These are phyloP conservation scores for Tenrec ecaudatus DNA, from an alignment of 2,113 vertebrate genomes.

Conservation along the genomic window DNA sequence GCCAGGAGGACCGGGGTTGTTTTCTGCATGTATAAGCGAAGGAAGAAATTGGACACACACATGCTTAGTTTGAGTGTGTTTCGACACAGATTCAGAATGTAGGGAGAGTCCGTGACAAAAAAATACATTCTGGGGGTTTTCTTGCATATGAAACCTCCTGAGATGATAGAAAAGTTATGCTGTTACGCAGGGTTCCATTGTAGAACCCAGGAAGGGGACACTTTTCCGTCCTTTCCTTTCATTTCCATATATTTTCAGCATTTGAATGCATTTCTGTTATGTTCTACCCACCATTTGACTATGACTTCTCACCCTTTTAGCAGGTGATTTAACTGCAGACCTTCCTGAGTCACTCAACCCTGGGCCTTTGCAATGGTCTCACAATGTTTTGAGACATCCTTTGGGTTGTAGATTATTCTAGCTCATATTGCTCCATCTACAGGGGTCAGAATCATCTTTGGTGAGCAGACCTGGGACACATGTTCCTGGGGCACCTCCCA, in stretches of 20 bases:
- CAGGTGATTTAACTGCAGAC: not conserved
- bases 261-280: not conserved
- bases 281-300: not conserved
- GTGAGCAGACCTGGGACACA: not conserved
- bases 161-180: not conserved
- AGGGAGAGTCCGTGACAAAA: not conserved
- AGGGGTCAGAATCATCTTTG: no score
- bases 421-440: not conserved
- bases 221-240: not conserved
- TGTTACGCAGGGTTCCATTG: not conserved
- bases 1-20: not conserved
- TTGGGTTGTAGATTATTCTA: not conserved
- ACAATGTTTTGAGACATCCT: not conserved
- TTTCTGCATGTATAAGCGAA: not conserved
- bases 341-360: not conserved
- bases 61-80: not conserved
- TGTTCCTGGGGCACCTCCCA: not conserved
- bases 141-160: not conserved
- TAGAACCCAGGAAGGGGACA: not conserved
- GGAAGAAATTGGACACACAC: not conserved
- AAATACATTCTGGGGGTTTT: not conserved
- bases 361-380: not conserved
- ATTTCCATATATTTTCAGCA: not conserved
- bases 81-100: slow-evolving; percentile 16
- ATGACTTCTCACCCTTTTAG: not conserved